Evolutionary conservation across 2,797 vertebrate genomes (phyloP).

Genomic region (Sorex maritimensis): DNA sequence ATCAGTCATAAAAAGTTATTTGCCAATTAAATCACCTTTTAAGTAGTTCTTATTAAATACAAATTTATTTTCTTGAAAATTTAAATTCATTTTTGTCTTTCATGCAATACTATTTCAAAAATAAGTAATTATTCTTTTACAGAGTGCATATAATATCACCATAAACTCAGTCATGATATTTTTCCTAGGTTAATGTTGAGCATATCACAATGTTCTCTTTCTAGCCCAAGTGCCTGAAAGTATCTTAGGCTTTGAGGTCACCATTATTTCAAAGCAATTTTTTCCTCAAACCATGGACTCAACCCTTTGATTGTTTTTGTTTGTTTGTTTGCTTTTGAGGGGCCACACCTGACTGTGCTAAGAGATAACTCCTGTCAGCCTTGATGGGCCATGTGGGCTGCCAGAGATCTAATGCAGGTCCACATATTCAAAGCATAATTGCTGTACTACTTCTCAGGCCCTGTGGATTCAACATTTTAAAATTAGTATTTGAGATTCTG

Average conservation of each 20-base stretch:
- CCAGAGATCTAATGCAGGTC: too few relatives aligned
- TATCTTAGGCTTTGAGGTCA: not conserved
- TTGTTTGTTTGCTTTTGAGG: too few relatives aligned
- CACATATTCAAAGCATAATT: too few relatives aligned
- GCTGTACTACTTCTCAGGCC: too few relatives aligned
- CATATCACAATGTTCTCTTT: constrained; percentile 4
- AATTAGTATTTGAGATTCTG: too few relatives aligned
- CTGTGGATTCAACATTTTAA: too few relatives aligned
- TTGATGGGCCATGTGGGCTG: too few relatives aligned
- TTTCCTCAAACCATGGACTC: not conserved
- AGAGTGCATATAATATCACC: not conserved
- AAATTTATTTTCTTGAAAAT: not conserved
- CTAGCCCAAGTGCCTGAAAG: not conserved
- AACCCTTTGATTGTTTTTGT: not conserved
- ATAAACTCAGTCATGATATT: not conserved
- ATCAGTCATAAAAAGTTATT: not conserved
- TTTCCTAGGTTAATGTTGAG: not conserved
- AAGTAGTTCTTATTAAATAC: not conserved
- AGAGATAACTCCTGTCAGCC: too few relatives aligned
- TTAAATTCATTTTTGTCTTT: not conserved
- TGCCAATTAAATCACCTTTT: not conserved
- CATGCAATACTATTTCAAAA: not conserved
- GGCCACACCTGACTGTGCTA: too few relatives aligned
- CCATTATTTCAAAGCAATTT: not conserved
- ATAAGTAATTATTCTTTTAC: not conserved